Conservation (phyloP, 2,797 vertebrate genomes). For the Pangasius macronema region DNA sequence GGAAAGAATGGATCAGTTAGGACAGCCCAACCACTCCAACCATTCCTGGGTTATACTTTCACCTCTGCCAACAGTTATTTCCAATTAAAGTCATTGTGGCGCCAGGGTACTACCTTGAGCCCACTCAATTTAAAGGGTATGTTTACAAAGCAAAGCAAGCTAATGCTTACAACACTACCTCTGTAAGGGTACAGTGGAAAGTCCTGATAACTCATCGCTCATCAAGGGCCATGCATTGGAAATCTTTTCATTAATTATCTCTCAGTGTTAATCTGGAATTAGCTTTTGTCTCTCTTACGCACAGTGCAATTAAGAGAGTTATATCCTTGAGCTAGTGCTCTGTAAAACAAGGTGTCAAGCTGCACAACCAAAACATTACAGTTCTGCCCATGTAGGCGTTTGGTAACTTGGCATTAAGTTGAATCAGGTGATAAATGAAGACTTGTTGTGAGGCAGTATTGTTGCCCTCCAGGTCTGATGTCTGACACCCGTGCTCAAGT, state of each 20-base stretch:
- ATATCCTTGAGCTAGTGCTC: background rate
- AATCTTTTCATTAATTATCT: background rate
- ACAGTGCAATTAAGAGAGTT: no score
- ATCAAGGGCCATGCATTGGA: background rate
- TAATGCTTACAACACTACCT: slow-evolving; percentile 9
- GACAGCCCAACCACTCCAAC: slow-evolving; percentile 30
- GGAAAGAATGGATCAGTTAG: slow-evolving; percentile 55
- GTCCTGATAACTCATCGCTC: background rate
- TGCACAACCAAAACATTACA: background rate
- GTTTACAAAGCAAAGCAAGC: slow-evolving; percentile 58
- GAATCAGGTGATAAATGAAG: background rate
- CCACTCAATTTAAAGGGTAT: background rate
- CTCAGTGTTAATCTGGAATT: background rate
- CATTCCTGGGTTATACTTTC: background rate
- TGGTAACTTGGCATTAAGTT: background rate
- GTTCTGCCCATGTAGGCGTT: background rate
- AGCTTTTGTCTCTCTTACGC: background rate
- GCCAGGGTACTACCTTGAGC: background rate
- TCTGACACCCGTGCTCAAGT: background rate
- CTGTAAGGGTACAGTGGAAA: background rate
- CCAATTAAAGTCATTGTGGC: no score
- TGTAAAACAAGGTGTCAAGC: background rate
- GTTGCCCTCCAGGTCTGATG: background rate
- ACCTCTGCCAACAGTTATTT: background rate
- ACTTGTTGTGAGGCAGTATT: background rate